phyloP scores from a whole-genome alignment of 2,113 vertebrate genomes.

The Stigmatopora argus region DNA sequence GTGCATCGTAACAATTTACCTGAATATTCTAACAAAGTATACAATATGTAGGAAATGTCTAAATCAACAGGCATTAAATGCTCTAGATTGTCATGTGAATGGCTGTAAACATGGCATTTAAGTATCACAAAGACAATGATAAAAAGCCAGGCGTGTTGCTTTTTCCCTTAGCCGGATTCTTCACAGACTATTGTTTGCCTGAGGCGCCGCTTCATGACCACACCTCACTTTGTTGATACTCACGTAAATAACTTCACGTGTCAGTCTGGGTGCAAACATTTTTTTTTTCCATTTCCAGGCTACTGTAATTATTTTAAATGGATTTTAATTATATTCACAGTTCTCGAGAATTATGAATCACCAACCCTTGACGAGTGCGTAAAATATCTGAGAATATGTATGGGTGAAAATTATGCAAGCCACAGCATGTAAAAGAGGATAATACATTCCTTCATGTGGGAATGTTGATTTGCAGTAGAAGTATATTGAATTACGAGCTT shows the following conservation, averaged over 20 bases:
- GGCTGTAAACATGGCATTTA: slow-evolving; percentile 43
- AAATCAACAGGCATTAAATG: background rate
- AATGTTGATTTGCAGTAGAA: background rate
- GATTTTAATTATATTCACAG: no score
- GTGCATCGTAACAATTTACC: no score
- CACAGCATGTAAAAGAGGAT: no score
- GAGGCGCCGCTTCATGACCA: slow-evolving; percentile 33
- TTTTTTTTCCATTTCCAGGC: no score
- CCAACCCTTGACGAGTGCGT: no score
- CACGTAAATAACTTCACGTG: slow-evolving; percentile 1
- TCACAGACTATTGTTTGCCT: slow-evolving; percentile 40
- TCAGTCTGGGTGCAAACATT: background rate
- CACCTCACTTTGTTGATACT: slow-evolving; percentile 32
- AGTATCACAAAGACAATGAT: slow-evolving; percentile 40
- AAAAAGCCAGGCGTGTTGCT: slow-evolving; percentile 34
- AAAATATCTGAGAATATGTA: no score
- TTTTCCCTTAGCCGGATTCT: slow-evolving; percentile 34
- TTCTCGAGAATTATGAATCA: no score
- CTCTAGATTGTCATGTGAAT: background rate
- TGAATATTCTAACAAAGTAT: no score
- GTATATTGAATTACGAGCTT: background rate
- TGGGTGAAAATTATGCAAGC: no score
- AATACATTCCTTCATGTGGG: no score
- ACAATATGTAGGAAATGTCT: no score
- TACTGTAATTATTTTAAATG: no score